A percentile compares a stretch with the other conserved stretches of the same genome.
Evolutionary conservation across 2,888 invertebrate species (phyloP).

Genomic region (Abrostola triplasia): DNA sequence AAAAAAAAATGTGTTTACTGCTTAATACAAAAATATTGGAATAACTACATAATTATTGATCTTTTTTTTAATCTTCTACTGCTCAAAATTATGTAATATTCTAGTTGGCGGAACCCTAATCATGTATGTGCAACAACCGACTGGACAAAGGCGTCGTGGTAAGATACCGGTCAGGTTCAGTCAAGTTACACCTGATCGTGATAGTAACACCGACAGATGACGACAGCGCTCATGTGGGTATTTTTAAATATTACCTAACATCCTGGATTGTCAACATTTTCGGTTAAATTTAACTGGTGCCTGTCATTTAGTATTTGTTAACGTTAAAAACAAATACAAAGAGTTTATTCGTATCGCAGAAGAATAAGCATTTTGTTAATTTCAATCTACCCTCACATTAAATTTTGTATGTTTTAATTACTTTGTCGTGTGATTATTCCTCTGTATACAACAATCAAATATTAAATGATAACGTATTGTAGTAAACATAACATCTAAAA

Average conservation of each 20-base stretch:
- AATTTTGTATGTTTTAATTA: too few species aligned
- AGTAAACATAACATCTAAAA: slow-evolving; percentile 9
- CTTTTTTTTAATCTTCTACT: not conserved
- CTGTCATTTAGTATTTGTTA: slow-evolving; percentile 42
- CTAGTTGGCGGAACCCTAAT: slow-evolving; percentile 43
- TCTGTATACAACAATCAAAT: slow-evolving; percentile 22
- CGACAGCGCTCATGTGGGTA: slow-evolving; percentile 78
- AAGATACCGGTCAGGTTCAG: slow-evolving; percentile 44
- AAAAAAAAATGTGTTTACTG: not conserved
- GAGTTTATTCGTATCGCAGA: slow-evolving; percentile 26
- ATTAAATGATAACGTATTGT: slow-evolving; percentile 28
- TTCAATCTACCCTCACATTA: not conserved
- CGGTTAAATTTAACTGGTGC: slow-evolving; percentile 67
- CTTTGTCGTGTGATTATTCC: not conserved
- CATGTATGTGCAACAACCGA: slow-evolving; percentile 39
- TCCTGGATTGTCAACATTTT: not conserved
- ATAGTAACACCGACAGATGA: slow-evolving; percentile 38
- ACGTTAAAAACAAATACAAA: slow-evolving; percentile 18
- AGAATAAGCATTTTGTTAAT: slow-evolving; percentile 18
- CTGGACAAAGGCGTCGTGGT: slow-evolving; percentile 49
- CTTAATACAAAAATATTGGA: not conserved
- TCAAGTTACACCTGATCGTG: slow-evolving; percentile 45
- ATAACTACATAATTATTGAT: slow-evolving; percentile 3
- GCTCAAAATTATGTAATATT: not conserved
- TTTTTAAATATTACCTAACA: slow-evolving; percentile 74